Percentiles rank a stretch among this genome's conserved stretches.
Evolutionary conservation across 2,113 vertebrate genomes (phyloP).

Genomic region (Macquaria ambigua): DNA sequence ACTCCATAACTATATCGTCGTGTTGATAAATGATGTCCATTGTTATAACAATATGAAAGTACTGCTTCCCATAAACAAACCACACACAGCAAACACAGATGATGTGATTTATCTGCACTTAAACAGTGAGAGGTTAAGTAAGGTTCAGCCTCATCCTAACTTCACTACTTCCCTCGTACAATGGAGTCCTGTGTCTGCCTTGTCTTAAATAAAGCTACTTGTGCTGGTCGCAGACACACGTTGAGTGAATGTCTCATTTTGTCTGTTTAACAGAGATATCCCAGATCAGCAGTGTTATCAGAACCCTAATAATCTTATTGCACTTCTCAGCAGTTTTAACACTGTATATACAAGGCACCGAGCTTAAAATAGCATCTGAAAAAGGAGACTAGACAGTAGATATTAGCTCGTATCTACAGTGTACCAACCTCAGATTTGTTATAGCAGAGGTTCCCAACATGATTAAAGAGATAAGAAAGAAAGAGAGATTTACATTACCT

Average conservation of each 20-base stretch:
- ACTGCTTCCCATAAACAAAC: slow-evolving; percentile 32
- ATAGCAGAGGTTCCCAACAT: not conserved
- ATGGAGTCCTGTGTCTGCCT: not conserved
- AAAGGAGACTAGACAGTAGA: not conserved
- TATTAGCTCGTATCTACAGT: not conserved
- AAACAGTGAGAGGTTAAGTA: slow-evolving; percentile 14
- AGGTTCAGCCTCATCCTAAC: not conserved
- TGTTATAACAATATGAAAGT: not conserved
- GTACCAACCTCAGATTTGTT: not conserved
- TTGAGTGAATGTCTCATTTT: not conserved
- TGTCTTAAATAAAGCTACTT: not conserved
- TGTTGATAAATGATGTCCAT: not conserved
- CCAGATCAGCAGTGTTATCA: slow-evolving; percentile 4
- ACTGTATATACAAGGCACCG: not conserved
- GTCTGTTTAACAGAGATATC: not conserved
- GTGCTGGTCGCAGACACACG: not conserved
- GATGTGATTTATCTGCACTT: not conserved
- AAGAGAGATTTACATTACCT: not conserved
- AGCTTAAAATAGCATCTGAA: not conserved
- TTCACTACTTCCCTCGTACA: not conserved
- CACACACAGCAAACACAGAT: not conserved
- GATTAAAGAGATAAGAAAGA: no score
- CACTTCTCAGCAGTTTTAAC: slow-evolving; percentile 16
- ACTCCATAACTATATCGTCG: not conserved
- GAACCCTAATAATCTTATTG: slow-evolving; percentile 3